Conservation (phyloP, 2,888 invertebrate species). For the Spisula solida region DNA sequence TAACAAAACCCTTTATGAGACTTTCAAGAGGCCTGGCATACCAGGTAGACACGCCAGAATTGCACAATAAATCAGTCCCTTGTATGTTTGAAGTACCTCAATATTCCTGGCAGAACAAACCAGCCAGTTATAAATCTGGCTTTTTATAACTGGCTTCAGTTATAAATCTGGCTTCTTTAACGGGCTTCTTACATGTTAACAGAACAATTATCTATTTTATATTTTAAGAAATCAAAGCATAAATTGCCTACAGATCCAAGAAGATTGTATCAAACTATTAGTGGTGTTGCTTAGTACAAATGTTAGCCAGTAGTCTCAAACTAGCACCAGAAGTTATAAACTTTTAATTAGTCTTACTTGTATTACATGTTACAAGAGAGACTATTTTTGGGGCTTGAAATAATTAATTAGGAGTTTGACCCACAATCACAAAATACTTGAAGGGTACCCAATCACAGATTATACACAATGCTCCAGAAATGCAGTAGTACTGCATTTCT, state of each 20-base stretch:
- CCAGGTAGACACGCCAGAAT: constrained; percentile 23
- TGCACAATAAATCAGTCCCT: constrained; percentile 30
- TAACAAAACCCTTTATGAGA: neutral
- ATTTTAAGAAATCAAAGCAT: neutral
- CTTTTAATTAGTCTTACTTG: no score
- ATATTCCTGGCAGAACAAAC: neutral
- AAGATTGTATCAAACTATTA: neutral
- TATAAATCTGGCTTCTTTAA: neutral
- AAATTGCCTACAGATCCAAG: neutral
- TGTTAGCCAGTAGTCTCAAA: no score
- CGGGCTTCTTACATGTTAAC: neutral
- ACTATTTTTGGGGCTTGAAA: no score
- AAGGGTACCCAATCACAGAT: no score
- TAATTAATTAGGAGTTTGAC: no score
- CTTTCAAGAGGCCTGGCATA: constrained; percentile 15
- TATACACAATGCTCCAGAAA: no score
- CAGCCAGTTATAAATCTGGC: constrained; percentile 36
- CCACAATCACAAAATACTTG: no score
- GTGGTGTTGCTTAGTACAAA: no score
- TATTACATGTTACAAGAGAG: no score
- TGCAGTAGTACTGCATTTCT: no score
- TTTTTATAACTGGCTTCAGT: no score
- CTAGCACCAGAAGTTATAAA: no score
- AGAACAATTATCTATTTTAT: neutral
- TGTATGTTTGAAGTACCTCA: constrained; percentile 29